Conservation (phyloP, 2,888 invertebrate species). For the Scaptomyza polygonia region DNA sequence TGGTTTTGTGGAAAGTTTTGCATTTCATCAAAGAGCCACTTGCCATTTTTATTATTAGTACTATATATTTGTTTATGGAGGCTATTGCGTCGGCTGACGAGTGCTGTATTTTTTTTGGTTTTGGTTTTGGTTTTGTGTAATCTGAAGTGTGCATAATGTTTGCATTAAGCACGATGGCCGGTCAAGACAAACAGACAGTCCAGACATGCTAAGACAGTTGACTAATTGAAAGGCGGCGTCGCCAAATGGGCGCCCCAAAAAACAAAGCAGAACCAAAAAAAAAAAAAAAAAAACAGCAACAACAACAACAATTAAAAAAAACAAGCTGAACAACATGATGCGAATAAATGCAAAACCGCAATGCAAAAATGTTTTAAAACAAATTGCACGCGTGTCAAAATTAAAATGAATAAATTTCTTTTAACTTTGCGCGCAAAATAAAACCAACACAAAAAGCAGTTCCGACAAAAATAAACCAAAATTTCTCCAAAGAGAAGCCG, state of each 20-base stretch:
- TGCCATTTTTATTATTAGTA: conserved; percentile 3
- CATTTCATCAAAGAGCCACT: conserved; percentile 45
- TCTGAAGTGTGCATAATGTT: no score
- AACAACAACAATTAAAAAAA: conserved; percentile 9
- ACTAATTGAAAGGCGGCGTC: conserved; percentile 52
- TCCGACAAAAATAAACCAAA: conserved; percentile 25
- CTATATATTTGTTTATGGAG: neutral
- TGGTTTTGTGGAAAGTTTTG: conserved; percentile 17
- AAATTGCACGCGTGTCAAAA: conserved; percentile 74
- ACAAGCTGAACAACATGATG: conserved; percentile 12
- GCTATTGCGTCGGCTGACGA: conserved; percentile 9
- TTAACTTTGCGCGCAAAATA: conserved; percentile 27
- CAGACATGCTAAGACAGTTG: conserved; percentile 34
- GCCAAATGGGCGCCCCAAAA: conserved; percentile 46
- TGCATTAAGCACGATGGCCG: neutral
- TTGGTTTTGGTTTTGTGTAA: neutral
- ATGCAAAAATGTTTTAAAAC: conserved; percentile 53
- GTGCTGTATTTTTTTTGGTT: neutral
- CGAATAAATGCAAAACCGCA: conserved; percentile 34
- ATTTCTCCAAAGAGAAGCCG: conserved; percentile 44
- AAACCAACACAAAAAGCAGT: conserved; percentile 3
- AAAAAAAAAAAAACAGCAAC: conserved; percentile 46
- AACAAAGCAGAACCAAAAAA: conserved; percentile 8
- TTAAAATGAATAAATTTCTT: conserved; percentile 72
- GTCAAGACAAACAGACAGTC: conserved; percentile 24